Base-by-base conservation (phyloP, 23 tunicate species). In the Styela plicata region DNA sequence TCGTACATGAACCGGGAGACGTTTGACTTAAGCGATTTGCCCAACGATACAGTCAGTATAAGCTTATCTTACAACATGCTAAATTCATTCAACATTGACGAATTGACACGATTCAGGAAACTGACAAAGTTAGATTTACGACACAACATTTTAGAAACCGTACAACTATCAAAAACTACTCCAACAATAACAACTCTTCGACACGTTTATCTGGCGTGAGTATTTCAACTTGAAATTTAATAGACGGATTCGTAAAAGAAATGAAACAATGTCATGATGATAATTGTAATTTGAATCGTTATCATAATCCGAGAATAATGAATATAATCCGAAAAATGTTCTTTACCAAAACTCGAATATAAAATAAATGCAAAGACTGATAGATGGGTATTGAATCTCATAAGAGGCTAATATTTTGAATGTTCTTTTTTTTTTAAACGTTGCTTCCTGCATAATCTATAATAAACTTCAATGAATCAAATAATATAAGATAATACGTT, bases 21-120 rank as follows among this genome's bases (percentile, higher is more conserved):
- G 20, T 90, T 90, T 2, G 74, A 80, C 13, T 69, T 82, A 10
- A 80, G 53, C 25, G 86, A 83, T 3, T 89, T 85, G 23, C 66
- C 75, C 2, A 71, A 35, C 63, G 89, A 90, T 67, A 82, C 84
- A 36, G 61, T 33, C 53, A 85, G 89, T 69, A 86, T 91, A 31
- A 52, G 87, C 2, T 63, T 91, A 16, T 82, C 88, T 34, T 86
- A 91, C 79, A 86, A 91, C 69, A 67, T 82, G 27, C 63, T 91
- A 36, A 73, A 74, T 0, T 87, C 78, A 33, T 84, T 89, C 25
- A 79, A 80, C 82, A 78, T 89, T 29, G 88, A 84, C 68, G 85
- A 89, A 52, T 70, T 89, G 36, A 52, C 70, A 52, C 31, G 24
- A 21, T 84, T 89, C 30, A 63, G 34, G 0, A 35, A 70, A 22